Evolutionary conservation across 1,140 invertebrate genomes (phyloP).

Genomic region (Subanguina moxae): DNA sequence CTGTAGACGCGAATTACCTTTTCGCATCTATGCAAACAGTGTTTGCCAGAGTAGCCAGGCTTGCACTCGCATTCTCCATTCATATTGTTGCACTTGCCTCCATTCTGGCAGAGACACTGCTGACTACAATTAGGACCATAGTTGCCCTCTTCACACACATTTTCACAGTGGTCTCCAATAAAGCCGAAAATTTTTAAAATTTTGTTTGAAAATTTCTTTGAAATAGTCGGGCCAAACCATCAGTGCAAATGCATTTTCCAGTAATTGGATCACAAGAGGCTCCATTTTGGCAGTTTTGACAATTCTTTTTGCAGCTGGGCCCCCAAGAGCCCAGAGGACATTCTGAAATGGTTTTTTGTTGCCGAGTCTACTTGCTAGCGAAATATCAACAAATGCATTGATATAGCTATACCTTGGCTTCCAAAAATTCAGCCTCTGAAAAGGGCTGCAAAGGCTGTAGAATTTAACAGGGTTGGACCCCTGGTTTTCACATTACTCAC

Average conservation of each 20-base stretch:
- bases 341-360: constrained; percentile 23
- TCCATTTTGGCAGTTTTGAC: constrained; percentile 35
- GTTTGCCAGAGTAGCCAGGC: constrained; percentile 52
- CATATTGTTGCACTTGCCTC: constrained; percentile 51
- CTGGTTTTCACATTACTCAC: too few species aligned
- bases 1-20: constrained; percentile 61
- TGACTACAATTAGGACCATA: constrained; percentile 74
- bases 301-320: constrained; percentile 34
- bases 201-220: not conserved
- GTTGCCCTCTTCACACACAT: constrained; percentile 71
- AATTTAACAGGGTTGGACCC: too few species aligned
- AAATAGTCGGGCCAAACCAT: constrained; percentile 61
- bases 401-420: too few species aligned
- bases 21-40: constrained; percentile 61
- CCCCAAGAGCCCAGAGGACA: constrained; percentile 45
- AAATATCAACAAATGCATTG: too few species aligned
- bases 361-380: too few species aligned
- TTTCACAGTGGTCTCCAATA: constrained; percentile 70
- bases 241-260: constrained; percentile 76
- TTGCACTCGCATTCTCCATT: constrained; percentile 50
- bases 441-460: too few species aligned
- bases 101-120: constrained; percentile 65
- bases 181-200: constrained; percentile 66
- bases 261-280: constrained; percentile 71
- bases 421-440: too few species aligned